Evolutionary conservation across 2,888 invertebrate species (phyloP), one percentile per base, ranked within the genome.

Genomic region (Caenorhabditis wallacei): DNA sequence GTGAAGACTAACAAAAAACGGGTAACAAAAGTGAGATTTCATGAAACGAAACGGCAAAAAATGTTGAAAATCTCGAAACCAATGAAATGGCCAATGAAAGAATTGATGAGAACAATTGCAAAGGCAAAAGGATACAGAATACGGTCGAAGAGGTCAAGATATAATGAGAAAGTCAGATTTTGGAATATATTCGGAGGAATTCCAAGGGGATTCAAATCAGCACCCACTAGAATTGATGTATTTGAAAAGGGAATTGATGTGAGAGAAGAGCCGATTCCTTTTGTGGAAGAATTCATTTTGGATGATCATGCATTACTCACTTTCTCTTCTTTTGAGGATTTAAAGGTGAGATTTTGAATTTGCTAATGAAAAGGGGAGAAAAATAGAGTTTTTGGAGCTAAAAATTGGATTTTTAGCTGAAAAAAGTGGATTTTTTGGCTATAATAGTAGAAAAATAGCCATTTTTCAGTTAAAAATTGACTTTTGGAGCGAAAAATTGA

Each of bases 211-310:
- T 63, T 70, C 37, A 54, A 71, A 22, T 56, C 70, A 0, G 53
- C 78, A 0, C 69, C 75, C 0, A 61, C 22, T 1, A 16, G 82
- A 48, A 20, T 48, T 5, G 78, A 82, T 53, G 56, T 22, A 1
- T 79, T 82, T 22, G 82, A 82, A 30, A 82, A 79, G 48, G 82
- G 79, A 56, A 35, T 74, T 20, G 74, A 79, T 61, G n/a, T 74
- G 10, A 30, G 63, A 20, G 30, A 69, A 3, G 40, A 63, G 57
- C 82, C 82, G 30, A 74, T 82, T 63, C 82, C 82, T 8, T 82
- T 82, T 30, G n/a, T 35, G 13, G 82, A 82, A 26, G 82, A 82
- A 26, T 63, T 82, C 48, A 57, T 82, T 3, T 24, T 82, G 20
- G 82, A 82, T 43, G 82, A 82, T 74, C 69, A 69, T 35, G 24